Base-by-base conservation (phyloP, 2,797 vertebrate species). In the Myotis vivesi region DNA sequence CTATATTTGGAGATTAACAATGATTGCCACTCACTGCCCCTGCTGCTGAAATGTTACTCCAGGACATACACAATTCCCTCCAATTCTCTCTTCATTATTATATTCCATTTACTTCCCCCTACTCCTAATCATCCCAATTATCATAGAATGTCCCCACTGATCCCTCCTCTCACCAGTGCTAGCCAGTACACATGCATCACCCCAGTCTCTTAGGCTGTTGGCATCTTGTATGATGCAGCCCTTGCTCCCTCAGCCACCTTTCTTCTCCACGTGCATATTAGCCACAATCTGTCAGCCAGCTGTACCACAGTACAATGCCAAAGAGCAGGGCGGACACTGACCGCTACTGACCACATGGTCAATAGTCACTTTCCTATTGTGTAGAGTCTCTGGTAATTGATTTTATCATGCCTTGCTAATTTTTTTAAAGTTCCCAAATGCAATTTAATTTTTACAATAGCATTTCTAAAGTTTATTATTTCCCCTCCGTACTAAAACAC, bases 381-480 rank as follows among this genome's bases (percentile, higher is more conserved):
- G 12, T 9, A 46, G n/a, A 86, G 75, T 87, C 66, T 75, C 57
- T 76, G 15, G 72, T 69, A 44, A 92, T 44, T 87, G 80, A 64
- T 41, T 73, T 95, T 82, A 79, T 51, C 17, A 28, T 11, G 62
- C n/a, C 28, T 77, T 75, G 36, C 49, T 91, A 44, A 13, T 25
- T 57, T 84, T 86, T 91, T 64, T 30, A 62, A 68, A 93, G 46
- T 96, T 96, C 94, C 79, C 57, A 96, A 95, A 96, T 94, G 92
- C 85, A 97, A 97, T 68, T 98, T 95, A 95, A 94, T 59, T 2
- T 55, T 90, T 96, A 80, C 80, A 76, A 93, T 91, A 97, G 89
- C 80, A 97, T 92, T 97, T 96, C 13, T 96, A 0, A 41, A 92
- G 79, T 94, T 51, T 94, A 87, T 95, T 97, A 82, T 92, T 95